Evolutionary conservation across 30 jellyfish, hydroid and myxozoan species (phyloP).

Genomic region (Cassiopea xamachana): DNA sequence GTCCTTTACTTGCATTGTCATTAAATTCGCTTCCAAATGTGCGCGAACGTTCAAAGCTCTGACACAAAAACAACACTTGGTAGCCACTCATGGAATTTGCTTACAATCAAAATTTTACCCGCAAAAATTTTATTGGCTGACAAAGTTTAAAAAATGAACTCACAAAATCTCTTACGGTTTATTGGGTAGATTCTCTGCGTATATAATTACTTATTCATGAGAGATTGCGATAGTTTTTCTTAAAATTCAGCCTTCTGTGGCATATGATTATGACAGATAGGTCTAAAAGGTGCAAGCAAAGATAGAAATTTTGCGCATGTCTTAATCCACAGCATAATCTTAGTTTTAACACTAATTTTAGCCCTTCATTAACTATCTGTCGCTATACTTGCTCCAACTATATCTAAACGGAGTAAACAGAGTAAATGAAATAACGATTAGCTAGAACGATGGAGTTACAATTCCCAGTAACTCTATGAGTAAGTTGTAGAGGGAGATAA

Average conservation of each 20-base stretch:
- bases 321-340: constrained; percentile 30
- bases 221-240: constrained; percentile 21
- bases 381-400: too few species aligned
- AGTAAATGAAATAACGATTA: too few species aligned
- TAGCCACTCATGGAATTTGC: constrained; percentile 11
- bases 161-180: constrained; percentile 15
- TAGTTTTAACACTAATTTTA: not conserved
- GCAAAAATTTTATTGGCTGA: constrained; percentile 53
- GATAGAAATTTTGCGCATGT: constrained; percentile 9
- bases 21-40: constrained; percentile 9
- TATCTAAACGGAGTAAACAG: too few species aligned
- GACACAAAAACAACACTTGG: constrained; percentile 16
- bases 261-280: constrained; percentile 4
- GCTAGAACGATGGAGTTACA: too few species aligned
- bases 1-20: constrained; percentile 1
- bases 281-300: constrained; percentile 1
- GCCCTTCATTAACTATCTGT: not conserved
- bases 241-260: constrained; percentile 23
- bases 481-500: too few species aligned
- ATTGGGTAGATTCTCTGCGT: constrained; percentile 33
- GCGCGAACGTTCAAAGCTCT: not conserved
- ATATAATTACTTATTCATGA: constrained; percentile 34
- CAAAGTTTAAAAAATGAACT: not conserved
- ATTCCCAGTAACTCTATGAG: too few species aligned
- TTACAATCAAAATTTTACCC: constrained; percentile 61